Base-by-base conservation (phyloP, 2,888 invertebrate species). In the Scotopteryx bipunctaria region DNA sequence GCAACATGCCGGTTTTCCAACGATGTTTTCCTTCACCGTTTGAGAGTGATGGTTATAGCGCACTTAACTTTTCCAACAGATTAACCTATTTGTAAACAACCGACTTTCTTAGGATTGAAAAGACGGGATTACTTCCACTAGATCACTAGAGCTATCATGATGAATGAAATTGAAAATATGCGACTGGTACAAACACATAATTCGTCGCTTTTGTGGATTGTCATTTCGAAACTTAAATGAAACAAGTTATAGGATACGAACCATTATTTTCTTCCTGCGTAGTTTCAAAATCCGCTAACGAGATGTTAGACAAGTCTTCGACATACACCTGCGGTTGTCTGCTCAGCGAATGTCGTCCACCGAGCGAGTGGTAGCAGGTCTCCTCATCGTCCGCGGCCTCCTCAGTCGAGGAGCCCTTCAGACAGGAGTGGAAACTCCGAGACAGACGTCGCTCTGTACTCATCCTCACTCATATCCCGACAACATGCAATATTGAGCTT, bases 371-470 rank as follows among this genome's bases (percentile, higher is more conserved):
- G 71, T 90, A 90, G 73, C 88, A 89, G 58, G 73, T 85, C 50
- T 90, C 91, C 54, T 89, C 91, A 5, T 87, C 87, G 64, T 90
- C 90, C 16, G 83, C 86, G 27, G 84, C 91, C 71, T 90, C 91
- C 77, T 91, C 91, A 61, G 91, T 90, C 55, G 91, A 89, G 54
- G 91, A 91, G 25, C 93, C 93, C 65, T 93, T 92, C 65, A 94
- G 87, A 71, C 94, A 94, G 55, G 93, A 93, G 83, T 93, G 93
- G 78, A 94, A 93, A 73, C 93, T 93, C 76, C 93, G 91, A 38
- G 93, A 93, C 60, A 93, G 89, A 54, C 93, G 91, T 59, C 93
- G 84, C 73, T 91, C 91, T 73, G 91, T 89, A 66, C 91, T 91
- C 91, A 91, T 91, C 66, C 64, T 87, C 79, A 80, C 71, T 76